phyloP scores from a whole-genome alignment of 2,113 vertebrate genomes.

The Neogale vison region DNA sequence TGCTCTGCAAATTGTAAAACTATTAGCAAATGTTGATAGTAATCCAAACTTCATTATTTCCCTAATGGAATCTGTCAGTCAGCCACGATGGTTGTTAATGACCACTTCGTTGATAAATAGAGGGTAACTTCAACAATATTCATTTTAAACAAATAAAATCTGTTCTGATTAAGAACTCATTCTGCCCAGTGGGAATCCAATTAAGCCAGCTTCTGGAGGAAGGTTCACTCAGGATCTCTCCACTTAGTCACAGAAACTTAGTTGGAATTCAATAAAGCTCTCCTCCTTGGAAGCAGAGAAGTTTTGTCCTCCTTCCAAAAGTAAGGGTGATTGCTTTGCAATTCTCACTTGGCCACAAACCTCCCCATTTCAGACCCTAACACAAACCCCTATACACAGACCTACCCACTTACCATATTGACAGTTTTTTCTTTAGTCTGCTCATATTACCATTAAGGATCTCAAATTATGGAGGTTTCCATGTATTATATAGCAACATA shows the following conservation, averaged over 20 bases:
- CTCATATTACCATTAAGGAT: not conserved
- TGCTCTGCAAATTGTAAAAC: not conserved
- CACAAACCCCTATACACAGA: not conserved
- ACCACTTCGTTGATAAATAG: slow-evolving; percentile 25
- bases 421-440: not conserved
- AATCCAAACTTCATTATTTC: slow-evolving; percentile 54
- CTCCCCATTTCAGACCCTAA: not conserved
- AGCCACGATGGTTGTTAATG: slow-evolving; percentile 51
- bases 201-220: slow-evolving; percentile 48
- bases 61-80: slow-evolving; percentile 33
- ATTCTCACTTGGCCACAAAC: not conserved
- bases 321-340: not conserved
- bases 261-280: not conserved
- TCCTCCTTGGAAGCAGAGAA: not conserved
- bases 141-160: slow-evolving; percentile 60
- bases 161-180: slow-evolving; percentile 56
- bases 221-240: not conserved
- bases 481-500: not conserved
- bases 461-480: not conserved
- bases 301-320: not conserved
- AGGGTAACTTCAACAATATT: not conserved
- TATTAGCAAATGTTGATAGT: slow-evolving; percentile 33
- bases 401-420: not conserved
- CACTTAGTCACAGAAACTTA: not conserved
- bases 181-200: slow-evolving; percentile 41